phyloP scores from a whole-genome alignment of 2,113 vertebrate genomes.

The Phylloscopus trochilus region DNA sequence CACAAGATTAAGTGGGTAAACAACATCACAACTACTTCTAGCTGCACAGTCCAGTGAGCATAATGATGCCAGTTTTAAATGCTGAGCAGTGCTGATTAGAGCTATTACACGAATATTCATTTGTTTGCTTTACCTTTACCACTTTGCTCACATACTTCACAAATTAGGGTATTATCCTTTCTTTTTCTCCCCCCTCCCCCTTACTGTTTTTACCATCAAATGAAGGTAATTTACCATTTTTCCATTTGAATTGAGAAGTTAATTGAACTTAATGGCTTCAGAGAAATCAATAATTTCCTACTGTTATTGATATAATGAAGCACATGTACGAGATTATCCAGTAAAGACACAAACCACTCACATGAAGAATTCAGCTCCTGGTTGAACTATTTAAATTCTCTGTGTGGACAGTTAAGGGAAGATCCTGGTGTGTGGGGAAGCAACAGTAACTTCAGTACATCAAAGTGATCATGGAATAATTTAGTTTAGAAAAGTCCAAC shows the following conservation, averaged over 20 bases:
- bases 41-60: slow-evolving; percentile 49
- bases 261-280: slow-evolving; percentile 79
- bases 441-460: neutral
- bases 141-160: slow-evolving; percentile 47
- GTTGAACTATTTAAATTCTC: slow-evolving; percentile 56
- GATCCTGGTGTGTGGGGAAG: slow-evolving; percentile 18
- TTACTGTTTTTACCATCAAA: slow-evolving; percentile 64
- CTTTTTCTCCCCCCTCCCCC: neutral
- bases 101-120: neutral
- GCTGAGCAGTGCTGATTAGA: neutral
- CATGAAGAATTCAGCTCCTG: slow-evolving; percentile 64
- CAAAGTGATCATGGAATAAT: neutral
- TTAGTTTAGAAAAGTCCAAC: neutral
- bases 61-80: slow-evolving; percentile 27
- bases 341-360: slow-evolving; percentile 63
- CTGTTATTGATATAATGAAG: slow-evolving; percentile 72
- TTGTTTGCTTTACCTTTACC: slow-evolving; percentile 41
- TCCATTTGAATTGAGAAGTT: slow-evolving; percentile 72
- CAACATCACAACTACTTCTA: slow-evolving; percentile 32
- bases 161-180: slow-evolving; percentile 56
- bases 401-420: neutral
- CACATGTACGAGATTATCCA: slow-evolving; percentile 63
- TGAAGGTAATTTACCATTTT: slow-evolving; percentile 68
- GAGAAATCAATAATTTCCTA: slow-evolving; percentile 78
- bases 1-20: slow-evolving; percentile 57